These are phyloP conservation scores for Drosophila pseudoobscura DNA, from an alignment of 1,140 invertebrate genomes.

Conservation along the genomic window DNA sequence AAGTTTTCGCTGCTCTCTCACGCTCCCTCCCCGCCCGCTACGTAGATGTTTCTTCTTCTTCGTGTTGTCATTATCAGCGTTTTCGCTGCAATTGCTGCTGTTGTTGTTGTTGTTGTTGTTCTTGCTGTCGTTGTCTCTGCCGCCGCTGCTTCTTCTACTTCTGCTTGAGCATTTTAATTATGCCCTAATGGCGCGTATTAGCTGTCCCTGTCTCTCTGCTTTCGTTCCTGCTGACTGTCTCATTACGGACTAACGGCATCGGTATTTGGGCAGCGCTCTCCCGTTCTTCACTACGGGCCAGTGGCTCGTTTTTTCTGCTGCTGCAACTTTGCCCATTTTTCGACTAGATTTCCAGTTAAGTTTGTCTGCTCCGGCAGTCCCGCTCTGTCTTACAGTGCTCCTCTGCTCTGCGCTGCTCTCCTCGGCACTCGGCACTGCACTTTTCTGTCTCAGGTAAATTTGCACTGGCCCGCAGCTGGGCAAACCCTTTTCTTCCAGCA, in stretches of 20 bases:
- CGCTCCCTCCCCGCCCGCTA: neutral
- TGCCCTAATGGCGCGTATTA: slow-evolving; percentile 82
- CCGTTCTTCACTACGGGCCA: neutral
- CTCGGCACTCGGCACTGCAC: slow-evolving; percentile 3
- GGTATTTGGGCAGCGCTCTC: slow-evolving; percentile 29
- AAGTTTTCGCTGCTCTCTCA: neutral
- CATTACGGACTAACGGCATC: slow-evolving; percentile 55
- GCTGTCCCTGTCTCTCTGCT: slow-evolving; percentile 34
- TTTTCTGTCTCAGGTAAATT: slow-evolving; percentile 67
- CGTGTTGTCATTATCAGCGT: slow-evolving; percentile 57
- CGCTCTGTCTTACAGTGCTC: neutral
- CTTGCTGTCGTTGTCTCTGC: neutral
- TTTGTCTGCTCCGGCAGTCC: slow-evolving; percentile 2
- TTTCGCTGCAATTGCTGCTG: slow-evolving; percentile 26
- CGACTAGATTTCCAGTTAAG: slow-evolving; percentile 44
- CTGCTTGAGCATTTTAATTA: slow-evolving; percentile 81
- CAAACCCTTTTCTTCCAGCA: slow-evolving; percentile 33
- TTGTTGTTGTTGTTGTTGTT: slow-evolving; percentile 25
- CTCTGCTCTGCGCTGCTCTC: neutral
- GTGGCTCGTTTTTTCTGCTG: neutral
- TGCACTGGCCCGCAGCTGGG: slow-evolving; percentile 55
- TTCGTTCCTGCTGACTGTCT: slow-evolving; percentile 10
- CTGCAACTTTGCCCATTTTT: slow-evolving; percentile 61
- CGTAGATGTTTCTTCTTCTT: slow-evolving; percentile 3
- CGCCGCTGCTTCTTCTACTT: neutral